phyloP scores from a whole-genome alignment of 2,797 vertebrate species.

The Morelia viridis region DNA sequence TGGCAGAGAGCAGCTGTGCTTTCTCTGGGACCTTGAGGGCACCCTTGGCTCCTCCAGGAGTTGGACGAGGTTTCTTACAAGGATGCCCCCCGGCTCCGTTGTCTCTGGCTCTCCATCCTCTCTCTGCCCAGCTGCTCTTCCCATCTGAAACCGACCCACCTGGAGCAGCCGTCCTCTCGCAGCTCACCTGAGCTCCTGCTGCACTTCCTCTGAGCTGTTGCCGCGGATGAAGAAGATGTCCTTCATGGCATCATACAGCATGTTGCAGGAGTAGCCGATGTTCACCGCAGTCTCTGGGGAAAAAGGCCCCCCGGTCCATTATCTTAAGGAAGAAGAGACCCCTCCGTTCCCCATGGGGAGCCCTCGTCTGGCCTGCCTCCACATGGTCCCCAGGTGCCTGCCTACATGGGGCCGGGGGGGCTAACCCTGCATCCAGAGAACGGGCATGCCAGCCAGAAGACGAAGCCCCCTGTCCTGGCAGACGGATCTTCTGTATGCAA shows the following conservation, averaged over 20 bases:
- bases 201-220: conserved; percentile 75
- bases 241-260: conserved; percentile 89
- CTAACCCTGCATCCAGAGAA: background rate
- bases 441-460: background rate
- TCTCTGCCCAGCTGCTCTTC: background rate
- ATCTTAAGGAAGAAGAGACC: background rate
- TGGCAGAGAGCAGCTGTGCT: background rate
- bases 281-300: conserved; percentile 90
- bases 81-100: background rate
- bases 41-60: background rate
- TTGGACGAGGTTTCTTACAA: background rate
- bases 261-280: conserved; percentile 91
- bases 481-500: background rate
- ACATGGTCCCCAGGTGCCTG: background rate
- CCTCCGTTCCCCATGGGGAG: background rate
- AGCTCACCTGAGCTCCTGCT: conserved; percentile 83
- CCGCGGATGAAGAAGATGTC: conserved; percentile 83
- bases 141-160: background rate
- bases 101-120: background rate
- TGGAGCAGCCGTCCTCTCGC: background rate
- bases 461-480: background rate
- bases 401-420: too few relatives aligned
- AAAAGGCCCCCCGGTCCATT: background rate
- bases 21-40: background rate
- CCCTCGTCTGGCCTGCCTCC: background rate